Evolutionary conservation across 2,888 invertebrate species (phyloP).

Genomic region (Crepidodera aurea): DNA sequence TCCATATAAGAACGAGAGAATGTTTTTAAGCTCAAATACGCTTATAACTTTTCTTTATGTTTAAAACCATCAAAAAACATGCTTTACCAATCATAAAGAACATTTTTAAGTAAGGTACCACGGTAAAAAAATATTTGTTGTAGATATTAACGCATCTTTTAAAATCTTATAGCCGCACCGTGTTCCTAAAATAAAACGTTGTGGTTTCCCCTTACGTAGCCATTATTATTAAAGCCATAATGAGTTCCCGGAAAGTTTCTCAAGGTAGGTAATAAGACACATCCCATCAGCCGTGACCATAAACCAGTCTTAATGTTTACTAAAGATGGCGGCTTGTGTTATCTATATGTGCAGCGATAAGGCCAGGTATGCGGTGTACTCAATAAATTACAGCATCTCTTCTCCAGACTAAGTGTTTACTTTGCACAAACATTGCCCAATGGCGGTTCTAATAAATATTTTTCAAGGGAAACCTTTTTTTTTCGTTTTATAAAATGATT

Average conservation of each 20-base stretch:
- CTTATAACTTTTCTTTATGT: too few relatives aligned
- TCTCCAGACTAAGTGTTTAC: conserved; percentile 51
- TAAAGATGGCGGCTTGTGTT: conserved; percentile 58
- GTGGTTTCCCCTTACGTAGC: conserved; percentile 2
- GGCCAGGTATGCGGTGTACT: conserved; percentile 57
- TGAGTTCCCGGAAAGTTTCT: conserved; percentile 54
- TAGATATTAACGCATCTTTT: conserved; percentile 1
- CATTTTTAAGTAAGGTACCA: too few relatives aligned
- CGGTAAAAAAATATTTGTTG: conserved; percentile 12
- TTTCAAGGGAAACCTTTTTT: conserved; percentile 14
- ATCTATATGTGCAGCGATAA: conserved; percentile 56
- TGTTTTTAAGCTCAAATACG: too few relatives aligned
- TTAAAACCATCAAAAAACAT: too few relatives aligned
- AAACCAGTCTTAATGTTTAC: conserved; percentile 57
- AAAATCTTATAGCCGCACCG: not conserved
- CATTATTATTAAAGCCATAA: conserved; percentile 34
- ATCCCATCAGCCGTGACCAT: conserved; percentile 54
- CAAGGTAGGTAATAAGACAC: conserved; percentile 51
- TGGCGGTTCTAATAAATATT: conserved; percentile 32
- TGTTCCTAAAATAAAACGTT: not conserved
- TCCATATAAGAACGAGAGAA: too few relatives aligned
- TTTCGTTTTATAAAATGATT: too few relatives aligned
- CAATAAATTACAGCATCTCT: conserved; percentile 57
- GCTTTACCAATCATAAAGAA: too few relatives aligned
- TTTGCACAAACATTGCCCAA: conserved; percentile 43